phyloP scores from a whole-genome alignment of 2,888 invertebrate genomes.

The Lycophotia porphyrea region DNA sequence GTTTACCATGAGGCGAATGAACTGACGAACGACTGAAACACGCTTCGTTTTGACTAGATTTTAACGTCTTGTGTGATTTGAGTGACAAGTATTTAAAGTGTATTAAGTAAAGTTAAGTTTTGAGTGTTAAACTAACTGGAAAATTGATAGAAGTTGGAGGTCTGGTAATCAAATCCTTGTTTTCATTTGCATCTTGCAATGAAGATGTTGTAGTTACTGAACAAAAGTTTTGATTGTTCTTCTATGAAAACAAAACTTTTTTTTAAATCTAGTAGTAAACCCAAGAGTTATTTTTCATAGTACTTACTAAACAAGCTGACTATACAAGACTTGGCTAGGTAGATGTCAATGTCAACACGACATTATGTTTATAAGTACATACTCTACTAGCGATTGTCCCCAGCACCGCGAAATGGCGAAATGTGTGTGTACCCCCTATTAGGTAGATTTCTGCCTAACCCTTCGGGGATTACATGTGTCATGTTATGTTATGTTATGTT shows the following conservation, averaged over 20 bases:
- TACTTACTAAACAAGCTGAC: neutral
- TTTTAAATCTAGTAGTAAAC: neutral
- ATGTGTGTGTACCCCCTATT: no score
- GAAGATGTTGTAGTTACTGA: neutral
- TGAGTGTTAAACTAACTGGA: constrained; percentile 1
- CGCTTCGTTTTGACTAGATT: constrained; percentile 15
- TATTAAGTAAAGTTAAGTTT: constrained; percentile 3
- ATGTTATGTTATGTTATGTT: neutral
- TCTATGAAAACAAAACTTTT: neutral
- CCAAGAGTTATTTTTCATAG: neutral
- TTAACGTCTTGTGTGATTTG: constrained; percentile 13
- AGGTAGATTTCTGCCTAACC: no score
- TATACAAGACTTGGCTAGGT: neutral
- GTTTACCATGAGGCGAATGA: constrained; percentile 57
- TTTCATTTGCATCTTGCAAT: neutral
- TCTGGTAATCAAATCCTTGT: neutral
- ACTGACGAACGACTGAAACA: constrained; percentile 22
- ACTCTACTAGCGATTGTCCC: neutral
- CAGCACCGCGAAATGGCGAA: neutral
- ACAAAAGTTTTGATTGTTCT: neutral
- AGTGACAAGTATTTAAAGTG: neutral
- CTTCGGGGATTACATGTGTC: neutral
- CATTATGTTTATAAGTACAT: neutral
- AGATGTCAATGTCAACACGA: neutral
- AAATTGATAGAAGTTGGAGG: constrained; percentile 5